Percentiles rank a stretch among this genome's conserved stretches.
phyloP scores from a whole-genome alignment of 2,113 vertebrate species.

The Pituophis catenifer region DNA sequence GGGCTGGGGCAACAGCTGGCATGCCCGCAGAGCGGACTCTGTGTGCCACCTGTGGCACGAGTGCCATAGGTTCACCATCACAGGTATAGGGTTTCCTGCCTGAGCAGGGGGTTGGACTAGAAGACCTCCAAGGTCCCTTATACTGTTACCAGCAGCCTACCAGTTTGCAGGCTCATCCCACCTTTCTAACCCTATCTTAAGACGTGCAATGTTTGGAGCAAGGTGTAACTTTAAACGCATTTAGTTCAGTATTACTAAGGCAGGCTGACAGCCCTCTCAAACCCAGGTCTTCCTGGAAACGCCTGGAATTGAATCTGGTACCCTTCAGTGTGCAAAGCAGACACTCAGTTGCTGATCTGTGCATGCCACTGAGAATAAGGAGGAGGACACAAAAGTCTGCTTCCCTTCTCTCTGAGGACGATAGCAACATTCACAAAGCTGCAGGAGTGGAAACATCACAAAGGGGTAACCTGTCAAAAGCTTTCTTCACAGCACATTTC shows the following conservation, averaged over 20 bases:
- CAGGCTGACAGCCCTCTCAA: not conserved
- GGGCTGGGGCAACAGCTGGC: no score
- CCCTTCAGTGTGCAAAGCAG: not conserved
- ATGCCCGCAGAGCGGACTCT: no score
- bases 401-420: not conserved
- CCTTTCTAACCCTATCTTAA: not conserved
- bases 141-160: not conserved
- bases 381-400: not conserved
- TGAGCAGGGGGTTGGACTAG: not conserved
- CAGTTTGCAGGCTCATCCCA: not conserved
- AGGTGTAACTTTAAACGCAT: not conserved
- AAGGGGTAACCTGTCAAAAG: not conserved
- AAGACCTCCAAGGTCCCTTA: not conserved
- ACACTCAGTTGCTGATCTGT: not conserved
- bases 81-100: no score
- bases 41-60: no score
- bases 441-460: not conserved
- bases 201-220: not conserved
- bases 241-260: not conserved
- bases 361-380: not conserved
- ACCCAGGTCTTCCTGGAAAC: not conserved
- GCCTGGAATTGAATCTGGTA: not conserved
- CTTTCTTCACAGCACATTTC: not conserved
- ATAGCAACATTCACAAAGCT: not conserved
- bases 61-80: no score